Percentiles rank a stretch among this genome's conserved stretches.
phyloP scores from a whole-genome alignment of 2,113 vertebrate genomes.

The Ramphastos sulfuratus region DNA sequence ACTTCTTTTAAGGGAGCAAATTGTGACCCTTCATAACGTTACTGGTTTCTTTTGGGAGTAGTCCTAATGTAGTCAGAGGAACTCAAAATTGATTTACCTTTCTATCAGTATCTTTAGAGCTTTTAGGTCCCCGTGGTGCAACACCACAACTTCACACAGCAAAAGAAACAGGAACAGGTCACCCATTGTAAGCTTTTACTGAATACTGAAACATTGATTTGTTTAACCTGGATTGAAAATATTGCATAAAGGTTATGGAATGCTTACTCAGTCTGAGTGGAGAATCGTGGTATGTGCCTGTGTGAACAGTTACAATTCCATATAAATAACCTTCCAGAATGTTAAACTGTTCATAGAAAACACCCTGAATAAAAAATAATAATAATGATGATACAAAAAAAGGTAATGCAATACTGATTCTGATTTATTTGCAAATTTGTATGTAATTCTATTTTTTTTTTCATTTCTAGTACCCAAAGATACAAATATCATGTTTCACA shows the following conservation, averaged over 20 bases:
- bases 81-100: background rate
- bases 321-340: background rate
- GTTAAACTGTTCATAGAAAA: background rate
- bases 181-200: background rate
- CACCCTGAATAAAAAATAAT: background rate
- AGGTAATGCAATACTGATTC: background rate
- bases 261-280: background rate
- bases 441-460: slow-evolving; percentile 3
- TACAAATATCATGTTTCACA: background rate
- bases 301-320: background rate
- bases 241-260: background rate
- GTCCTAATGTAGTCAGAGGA: background rate
- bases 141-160: background rate
- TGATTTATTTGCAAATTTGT: background rate
- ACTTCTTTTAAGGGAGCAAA: background rate
- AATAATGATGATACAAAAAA: too few relatives aligned
- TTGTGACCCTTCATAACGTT: background rate
- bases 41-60: background rate
- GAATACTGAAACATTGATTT: background rate
- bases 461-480: background rate
- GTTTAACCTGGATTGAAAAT: background rate
- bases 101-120: background rate
- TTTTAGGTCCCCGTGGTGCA: background rate
- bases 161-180: background rate
- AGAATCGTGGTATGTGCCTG: background rate